A percentile compares a stretch with the other conserved stretches of the same genome.
phyloP scores from a whole-genome alignment of 1,140 invertebrate species.

The Tetranychus urticae region DNA sequence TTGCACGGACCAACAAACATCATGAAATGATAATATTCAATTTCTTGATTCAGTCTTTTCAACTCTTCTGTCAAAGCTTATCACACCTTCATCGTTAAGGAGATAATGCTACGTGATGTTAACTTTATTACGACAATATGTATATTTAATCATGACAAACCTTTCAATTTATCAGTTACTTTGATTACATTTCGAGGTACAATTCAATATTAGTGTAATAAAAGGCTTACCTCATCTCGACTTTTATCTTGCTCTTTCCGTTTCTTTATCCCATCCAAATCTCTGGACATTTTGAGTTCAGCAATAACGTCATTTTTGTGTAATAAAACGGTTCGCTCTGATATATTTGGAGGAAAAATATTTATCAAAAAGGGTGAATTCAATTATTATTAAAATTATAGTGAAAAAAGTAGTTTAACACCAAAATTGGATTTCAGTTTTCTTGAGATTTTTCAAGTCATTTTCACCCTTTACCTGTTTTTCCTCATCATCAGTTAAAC shows the following conservation, averaged over 20 bases:
- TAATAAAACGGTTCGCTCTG: background rate
- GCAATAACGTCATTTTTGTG: slow-evolving; percentile 60
- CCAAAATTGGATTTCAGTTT: no score
- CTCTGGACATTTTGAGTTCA: slow-evolving; percentile 64
- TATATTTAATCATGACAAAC: no score
- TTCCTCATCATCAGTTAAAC: no score
- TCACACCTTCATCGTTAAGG: background rate
- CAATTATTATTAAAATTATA: background rate
- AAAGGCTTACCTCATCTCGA: slow-evolving; percentile 27
- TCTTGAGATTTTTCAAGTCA: no score
- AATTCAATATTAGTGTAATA: background rate
- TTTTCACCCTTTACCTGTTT: no score
- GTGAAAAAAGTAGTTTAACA: no score
- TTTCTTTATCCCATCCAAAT: slow-evolving; percentile 67
- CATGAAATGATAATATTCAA: no score
- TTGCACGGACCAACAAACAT: no score
- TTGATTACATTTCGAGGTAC: no score
- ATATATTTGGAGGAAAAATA: background rate
- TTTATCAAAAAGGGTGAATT: background rate
- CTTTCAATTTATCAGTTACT: no score
- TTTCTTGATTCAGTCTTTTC: background rate
- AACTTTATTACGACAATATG: background rate
- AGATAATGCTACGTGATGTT: background rate
- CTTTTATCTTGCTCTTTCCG: slow-evolving; percentile 62
- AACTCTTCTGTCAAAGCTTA: no score